Conservation (phyloP, 2,888 invertebrate species). For the Ernsta delagoae region DNA sequence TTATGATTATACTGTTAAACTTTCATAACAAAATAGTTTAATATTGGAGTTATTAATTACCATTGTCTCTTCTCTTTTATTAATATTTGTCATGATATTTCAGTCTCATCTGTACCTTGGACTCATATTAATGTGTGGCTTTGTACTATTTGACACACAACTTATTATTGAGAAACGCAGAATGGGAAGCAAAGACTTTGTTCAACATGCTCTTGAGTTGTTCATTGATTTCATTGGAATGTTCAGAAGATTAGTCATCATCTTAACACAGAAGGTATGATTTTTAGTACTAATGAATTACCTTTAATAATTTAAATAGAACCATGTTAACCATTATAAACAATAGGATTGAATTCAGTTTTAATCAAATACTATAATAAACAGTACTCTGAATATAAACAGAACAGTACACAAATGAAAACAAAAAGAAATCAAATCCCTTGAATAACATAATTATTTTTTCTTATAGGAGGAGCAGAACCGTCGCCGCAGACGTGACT, state of each 20-base stretch:
- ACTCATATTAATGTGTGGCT: constrained; percentile 96
- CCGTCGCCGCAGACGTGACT: constrained; percentile 81
- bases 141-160: constrained; percentile 99
- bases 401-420: too few species aligned
- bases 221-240: constrained; percentile 98
- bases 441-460: constrained; percentile 15
- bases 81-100: constrained; percentile 37
- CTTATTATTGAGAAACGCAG: constrained; percentile 96
- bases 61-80: too few species aligned
- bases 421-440: too few species aligned
- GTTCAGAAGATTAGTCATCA: constrained; percentile 96
- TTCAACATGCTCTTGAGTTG: constrained; percentile 95
- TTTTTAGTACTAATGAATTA: not conserved
- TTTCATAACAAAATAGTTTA: too few species aligned
- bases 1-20: too few species aligned
- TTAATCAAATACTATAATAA: too few species aligned
- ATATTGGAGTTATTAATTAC: too few species aligned
- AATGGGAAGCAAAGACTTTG: constrained; percentile 96
- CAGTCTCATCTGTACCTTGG: constrained; percentile 95
- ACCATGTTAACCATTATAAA: too few species aligned
- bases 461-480: constrained; percentile 77
- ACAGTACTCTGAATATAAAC: too few species aligned
- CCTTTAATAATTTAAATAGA: too few species aligned
- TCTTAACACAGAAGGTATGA: constrained; percentile 94
- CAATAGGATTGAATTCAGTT: too few species aligned